These are phyloP conservation scores for Spongilla lacustris DNA, from an alignment of 37 sponge, comb jelly and placozoan genomes.

Conservation along the genomic window DNA sequence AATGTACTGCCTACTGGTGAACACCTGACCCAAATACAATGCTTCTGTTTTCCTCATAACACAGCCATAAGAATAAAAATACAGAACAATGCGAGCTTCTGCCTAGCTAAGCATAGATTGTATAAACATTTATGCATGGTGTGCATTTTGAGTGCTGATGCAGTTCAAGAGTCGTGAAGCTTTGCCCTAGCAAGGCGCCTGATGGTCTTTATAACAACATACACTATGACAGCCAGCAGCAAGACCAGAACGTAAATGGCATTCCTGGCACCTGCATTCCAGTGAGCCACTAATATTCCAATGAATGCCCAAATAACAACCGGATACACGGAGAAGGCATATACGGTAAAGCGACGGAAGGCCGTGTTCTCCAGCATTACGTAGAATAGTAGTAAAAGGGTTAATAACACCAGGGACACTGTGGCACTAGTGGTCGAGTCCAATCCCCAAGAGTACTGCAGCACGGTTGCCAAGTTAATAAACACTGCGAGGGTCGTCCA, in stretches of 20 bases:
- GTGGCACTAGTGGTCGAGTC: neutral
- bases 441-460: conserved; percentile 3
- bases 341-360: neutral
- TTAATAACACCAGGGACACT: neutral
- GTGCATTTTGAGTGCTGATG: too few relatives aligned
- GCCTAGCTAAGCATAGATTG: too few relatives aligned
- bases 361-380: conserved; percentile 31
- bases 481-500: conserved; percentile 18
- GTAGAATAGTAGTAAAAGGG: neutral
- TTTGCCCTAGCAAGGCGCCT: neutral
- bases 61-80: too few relatives aligned
- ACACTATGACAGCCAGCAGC: neutral
- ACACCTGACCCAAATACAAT: too few relatives aligned
- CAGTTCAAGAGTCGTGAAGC: neutral
- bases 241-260: neutral
- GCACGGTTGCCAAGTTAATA: conserved; percentile 21
- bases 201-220: neutral
- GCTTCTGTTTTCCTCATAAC: too few relatives aligned
- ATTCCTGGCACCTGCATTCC: neutral
- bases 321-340: conserved; percentile 17
- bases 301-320: conserved; percentile 27
- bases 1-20: too few relatives aligned
- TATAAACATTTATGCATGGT: too few relatives aligned
- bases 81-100: too few relatives aligned
- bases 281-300: conserved; percentile 16